A percentile compares a stretch with the other conserved stretches of the same genome.
Conservation (phyloP, 2,888 invertebrate genomes). For the Flabesymbios commensalis region DNA sequence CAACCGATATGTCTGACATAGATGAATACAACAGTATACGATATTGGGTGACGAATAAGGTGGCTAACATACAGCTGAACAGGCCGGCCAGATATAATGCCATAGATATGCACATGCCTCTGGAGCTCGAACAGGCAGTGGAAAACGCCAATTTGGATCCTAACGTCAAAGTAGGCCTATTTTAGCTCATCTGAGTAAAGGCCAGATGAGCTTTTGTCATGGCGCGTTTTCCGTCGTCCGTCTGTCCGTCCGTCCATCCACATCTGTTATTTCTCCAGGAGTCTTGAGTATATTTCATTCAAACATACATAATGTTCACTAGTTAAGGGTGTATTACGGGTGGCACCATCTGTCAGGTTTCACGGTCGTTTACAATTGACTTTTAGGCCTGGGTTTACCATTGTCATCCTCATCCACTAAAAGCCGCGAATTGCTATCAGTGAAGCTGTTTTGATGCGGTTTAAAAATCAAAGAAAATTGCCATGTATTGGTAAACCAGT, state of each 20-base stretch:
- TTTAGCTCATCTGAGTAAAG: neutral
- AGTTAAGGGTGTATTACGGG: neutral
- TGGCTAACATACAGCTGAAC: slow-evolving; percentile 34
- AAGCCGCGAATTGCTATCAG: too few species aligned
- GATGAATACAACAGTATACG: slow-evolving; percentile 18
- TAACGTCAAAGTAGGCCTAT: slow-evolving; percentile 29
- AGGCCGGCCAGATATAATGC: slow-evolving; percentile 36
- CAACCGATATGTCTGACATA: neutral
- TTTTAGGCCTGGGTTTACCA: too few species aligned
- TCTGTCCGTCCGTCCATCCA: too few species aligned
- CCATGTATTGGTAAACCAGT: too few species aligned
- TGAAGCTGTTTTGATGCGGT: too few species aligned
- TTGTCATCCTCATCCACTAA: too few species aligned
- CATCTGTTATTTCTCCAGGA: neutral
- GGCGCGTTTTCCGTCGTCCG: too few species aligned
- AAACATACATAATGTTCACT: neutral
- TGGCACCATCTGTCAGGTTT: neutral
- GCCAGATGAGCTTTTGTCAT: too few species aligned
- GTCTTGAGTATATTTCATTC: neutral
- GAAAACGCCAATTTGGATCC: slow-evolving; percentile 35
- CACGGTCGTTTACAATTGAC: too few species aligned
- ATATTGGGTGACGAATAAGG: slow-evolving; percentile 23
- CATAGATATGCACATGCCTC: slow-evolving; percentile 36
- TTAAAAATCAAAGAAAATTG: too few species aligned
- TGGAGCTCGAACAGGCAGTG: slow-evolving; percentile 30